Evolutionary conservation across 2,888 invertebrate genomes (phyloP).

Genomic region (Anagyrus pseudococci): DNA sequence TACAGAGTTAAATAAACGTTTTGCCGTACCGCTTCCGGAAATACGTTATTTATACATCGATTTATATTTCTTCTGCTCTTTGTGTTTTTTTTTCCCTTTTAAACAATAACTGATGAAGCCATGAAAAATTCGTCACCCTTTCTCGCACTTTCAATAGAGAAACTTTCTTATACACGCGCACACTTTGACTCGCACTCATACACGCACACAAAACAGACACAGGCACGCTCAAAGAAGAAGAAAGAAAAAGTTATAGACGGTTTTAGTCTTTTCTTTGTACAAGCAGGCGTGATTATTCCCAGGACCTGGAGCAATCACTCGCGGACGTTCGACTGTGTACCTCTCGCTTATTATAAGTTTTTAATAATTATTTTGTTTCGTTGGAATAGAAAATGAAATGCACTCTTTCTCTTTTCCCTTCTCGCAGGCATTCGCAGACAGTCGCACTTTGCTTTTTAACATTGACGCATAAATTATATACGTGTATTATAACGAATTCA

Average conservation of each 20-base stretch:
- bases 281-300: conserved; percentile 16
- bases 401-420: conserved; percentile 27
- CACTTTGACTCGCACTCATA: background rate
- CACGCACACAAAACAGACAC: too few species aligned
- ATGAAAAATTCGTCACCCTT: conserved; percentile 5
- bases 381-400: conserved; percentile 6
- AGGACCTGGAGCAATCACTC: too few species aligned
- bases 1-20: conserved; percentile 3
- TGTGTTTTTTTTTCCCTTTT: too few species aligned
- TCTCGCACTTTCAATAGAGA: background rate
- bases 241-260: background rate
- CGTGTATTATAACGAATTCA: conserved; percentile 17
- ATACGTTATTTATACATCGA: background rate
- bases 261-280: background rate
- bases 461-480: conserved; percentile 14
- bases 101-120: conserved; percentile 5
- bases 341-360: too few species aligned
- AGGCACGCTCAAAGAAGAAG: conserved; percentile 15
- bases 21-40: conserved; percentile 3
- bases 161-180: background rate
- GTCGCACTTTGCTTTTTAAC: background rate
- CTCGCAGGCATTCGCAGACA: background rate
- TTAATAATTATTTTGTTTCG: too few species aligned
- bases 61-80: background rate
- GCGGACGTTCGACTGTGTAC: background rate